Percentiles rank a stretch among this genome's conserved stretches.
Evolutionary conservation across 2,888 invertebrate species (phyloP).

Genomic region (Flabesymbios commensalis): DNA sequence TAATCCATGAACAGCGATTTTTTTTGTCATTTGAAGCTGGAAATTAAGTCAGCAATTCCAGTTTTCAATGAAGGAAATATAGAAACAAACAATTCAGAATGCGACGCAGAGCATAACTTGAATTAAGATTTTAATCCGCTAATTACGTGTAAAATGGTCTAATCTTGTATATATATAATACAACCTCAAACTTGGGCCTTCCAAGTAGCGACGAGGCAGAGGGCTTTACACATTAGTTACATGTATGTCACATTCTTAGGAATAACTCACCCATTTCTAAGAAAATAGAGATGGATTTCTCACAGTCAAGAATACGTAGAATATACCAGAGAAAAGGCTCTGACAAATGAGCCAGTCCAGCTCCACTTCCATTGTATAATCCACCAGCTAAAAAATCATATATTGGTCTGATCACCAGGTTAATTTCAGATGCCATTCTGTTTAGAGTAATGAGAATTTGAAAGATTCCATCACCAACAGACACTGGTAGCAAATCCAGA

Average conservation of each 20-base stretch:
- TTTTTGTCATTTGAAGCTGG: too few species aligned
- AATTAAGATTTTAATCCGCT: background rate
- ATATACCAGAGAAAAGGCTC: conserved; percentile 86
- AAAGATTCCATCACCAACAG: conserved; percentile 86
- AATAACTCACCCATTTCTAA: conserved; percentile 68
- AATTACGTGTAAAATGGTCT: background rate
- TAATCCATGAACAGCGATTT: too few species aligned
- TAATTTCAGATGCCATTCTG: conserved; percentile 76
- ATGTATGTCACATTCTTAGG: too few species aligned
- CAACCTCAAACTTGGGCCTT: background rate
- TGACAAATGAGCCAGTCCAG: conserved; percentile 69
- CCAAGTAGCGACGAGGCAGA: background rate
- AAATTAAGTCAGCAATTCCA: too few species aligned
- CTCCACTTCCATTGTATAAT: background rate
- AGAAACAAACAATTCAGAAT: background rate
- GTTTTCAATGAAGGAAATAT: too few species aligned
- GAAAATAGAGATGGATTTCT: conserved; percentile 76
- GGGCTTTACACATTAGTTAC: background rate
- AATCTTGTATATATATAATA: background rate
- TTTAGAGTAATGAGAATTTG: conserved; percentile 78
- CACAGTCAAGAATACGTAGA: conserved; percentile 77
- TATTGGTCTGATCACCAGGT: conserved; percentile 77
- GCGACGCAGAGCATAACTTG: background rate
- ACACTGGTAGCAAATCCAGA: conserved; percentile 69
- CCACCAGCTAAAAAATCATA: conserved; percentile 69